Evolutionary conservation across 2,113 vertebrate species (phyloP).

Genomic region (Apus apus): DNA sequence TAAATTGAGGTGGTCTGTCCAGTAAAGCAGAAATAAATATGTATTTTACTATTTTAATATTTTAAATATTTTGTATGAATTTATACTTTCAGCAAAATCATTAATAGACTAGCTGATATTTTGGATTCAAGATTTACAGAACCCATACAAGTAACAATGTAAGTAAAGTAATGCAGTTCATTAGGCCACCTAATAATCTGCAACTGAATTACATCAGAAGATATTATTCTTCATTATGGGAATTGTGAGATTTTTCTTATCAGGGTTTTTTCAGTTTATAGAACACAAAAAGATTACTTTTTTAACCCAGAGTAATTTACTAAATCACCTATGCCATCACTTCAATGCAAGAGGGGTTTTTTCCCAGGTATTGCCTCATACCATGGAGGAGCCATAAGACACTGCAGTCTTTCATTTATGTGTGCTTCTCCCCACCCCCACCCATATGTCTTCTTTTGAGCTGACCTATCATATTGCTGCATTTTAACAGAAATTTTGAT

Average conservation of each 20-base stretch:
- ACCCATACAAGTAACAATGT: neutral
- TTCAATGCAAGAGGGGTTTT: neutral
- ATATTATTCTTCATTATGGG: neutral
- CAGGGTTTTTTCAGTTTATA: neutral
- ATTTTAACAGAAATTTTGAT: neutral
- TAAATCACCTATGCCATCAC: neutral
- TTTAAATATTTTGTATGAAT: neutral
- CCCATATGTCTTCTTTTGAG: neutral
- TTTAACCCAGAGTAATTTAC: neutral
- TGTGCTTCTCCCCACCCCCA: rapidly evolving
- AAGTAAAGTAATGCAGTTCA: neutral
- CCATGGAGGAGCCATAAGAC: neutral
- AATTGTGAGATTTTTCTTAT: neutral
- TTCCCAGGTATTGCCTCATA: neutral
- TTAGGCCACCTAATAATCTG: neutral
- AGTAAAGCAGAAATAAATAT: neutral
- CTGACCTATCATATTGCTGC: neutral
- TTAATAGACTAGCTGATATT: neutral
- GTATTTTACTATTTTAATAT: neutral
- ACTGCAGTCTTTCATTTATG: neutral
- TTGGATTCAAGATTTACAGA: neutral
- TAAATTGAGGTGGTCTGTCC: neutral
- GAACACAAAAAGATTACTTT: neutral
- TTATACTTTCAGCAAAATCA: neutral
- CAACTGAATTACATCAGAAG: neutral